Evolutionary conservation across 2,113 vertebrate genomes (phyloP).

Genomic region (Philantomba maxwellii): DNA sequence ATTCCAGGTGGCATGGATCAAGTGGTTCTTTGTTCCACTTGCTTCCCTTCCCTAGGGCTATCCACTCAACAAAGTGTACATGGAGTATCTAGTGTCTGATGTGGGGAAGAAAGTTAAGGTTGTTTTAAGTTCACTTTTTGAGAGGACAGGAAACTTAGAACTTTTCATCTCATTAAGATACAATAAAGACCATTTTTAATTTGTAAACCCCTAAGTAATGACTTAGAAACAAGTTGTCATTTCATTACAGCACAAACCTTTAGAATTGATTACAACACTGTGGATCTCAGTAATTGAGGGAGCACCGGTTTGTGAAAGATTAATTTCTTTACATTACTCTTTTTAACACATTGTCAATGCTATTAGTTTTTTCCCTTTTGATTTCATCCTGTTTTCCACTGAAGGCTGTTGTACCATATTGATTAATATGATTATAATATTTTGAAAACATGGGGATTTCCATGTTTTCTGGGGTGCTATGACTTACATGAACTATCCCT

Average conservation of each 20-base stretch:
- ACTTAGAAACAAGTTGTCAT: conserved; percentile 67
- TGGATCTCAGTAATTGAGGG: conserved; percentile 49
- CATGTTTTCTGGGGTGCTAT: neutral
- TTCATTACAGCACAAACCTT: conserved; percentile 74
- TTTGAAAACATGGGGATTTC: conserved; percentile 24
- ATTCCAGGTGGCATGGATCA: neutral
- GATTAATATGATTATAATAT: conserved; percentile 15
- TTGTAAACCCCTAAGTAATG: conserved; percentile 56
- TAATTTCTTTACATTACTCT: conserved; percentile 61
- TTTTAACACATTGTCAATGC: conserved; percentile 40
- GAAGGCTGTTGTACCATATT: neutral
- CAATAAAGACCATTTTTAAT: conserved; percentile 47
- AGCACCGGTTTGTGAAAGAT: conserved; percentile 67
- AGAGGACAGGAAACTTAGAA: neutral
- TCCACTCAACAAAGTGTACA: neutral
- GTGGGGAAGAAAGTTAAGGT: neutral
- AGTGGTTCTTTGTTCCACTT: neutral
- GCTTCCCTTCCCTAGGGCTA: neutral
- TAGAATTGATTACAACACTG: conserved; percentile 59
- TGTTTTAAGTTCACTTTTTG: neutral
- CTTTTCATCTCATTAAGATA: conserved; percentile 47
- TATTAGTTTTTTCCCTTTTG: conserved; percentile 26
- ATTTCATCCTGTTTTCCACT: conserved; percentile 28
- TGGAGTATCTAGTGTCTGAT: neutral
- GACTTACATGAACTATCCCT: neutral